phyloP scores from a whole-genome alignment of 2,797 vertebrate genomes.

The Poeciliopsis turneri region DNA sequence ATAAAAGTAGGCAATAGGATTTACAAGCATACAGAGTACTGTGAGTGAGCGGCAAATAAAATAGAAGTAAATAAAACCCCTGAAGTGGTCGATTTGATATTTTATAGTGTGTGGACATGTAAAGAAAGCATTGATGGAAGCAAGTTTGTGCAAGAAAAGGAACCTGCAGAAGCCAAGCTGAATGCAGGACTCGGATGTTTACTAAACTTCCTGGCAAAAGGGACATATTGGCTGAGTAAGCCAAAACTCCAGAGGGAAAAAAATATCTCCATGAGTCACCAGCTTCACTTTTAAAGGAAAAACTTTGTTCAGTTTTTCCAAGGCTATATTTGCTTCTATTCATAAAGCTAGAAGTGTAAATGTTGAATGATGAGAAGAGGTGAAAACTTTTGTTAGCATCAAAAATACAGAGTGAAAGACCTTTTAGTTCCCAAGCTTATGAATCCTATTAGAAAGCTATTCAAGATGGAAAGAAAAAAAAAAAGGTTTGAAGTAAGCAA shows the following conservation, averaged over 20 bases:
- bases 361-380: background rate
- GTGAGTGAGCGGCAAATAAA: background rate
- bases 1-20: background rate
- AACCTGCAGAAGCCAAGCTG: background rate
- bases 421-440: background rate
- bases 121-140: conserved; percentile 3
- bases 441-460: background rate
- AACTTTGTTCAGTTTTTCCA: background rate
- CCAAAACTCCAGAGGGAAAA: background rate
- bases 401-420: background rate
- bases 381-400: background rate
- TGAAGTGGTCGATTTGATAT: conserved; percentile 1
- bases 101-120: background rate
- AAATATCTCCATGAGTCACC: conserved; percentile 6
- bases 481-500: background rate
- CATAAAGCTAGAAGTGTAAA: background rate
- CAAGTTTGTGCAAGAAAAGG: conserved; percentile 9
- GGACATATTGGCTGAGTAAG: background rate
- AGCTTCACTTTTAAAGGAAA: background rate
- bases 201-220: background rate
- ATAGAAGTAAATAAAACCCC: background rate
- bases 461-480: background rate
- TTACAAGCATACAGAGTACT: background rate
- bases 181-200: conserved; percentile 5
- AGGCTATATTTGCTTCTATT: conserved; percentile 3